phyloP scores from a whole-genome alignment of 2,797 vertebrate genomes.

The Cossypha polioptera region DNA sequence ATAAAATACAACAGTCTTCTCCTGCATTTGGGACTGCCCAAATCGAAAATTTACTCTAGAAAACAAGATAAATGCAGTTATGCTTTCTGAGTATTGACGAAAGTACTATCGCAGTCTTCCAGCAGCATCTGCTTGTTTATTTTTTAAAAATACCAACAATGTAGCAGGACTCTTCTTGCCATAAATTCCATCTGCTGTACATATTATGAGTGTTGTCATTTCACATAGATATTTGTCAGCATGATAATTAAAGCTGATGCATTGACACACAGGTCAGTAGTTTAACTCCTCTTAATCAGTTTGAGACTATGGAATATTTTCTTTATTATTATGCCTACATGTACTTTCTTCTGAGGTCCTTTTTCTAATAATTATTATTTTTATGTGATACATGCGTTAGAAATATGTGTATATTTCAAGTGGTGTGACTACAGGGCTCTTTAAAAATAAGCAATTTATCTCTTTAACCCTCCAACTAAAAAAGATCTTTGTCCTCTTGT shows the following conservation, averaged over 20 bases:
- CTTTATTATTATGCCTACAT: background rate
- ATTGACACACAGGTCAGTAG: background rate
- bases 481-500: background rate
- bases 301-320: background rate
- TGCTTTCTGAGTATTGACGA: background rate
- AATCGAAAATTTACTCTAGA: background rate
- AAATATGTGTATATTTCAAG: background rate
- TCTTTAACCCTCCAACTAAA: background rate
- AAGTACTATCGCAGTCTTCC: background rate
- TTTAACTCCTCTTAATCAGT: background rate
- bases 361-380: background rate
- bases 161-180: background rate
- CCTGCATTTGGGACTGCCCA: background rate
- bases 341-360: background rate
- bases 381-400: background rate
- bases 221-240: background rate
- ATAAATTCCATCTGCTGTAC: slow-evolving; percentile 40
- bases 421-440: background rate
- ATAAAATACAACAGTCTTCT: background rate
- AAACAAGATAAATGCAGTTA: background rate
- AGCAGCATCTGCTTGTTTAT: slow-evolving; percentile 48
- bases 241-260: background rate
- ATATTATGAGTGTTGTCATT: slow-evolving; percentile 7
- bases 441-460: background rate
- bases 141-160: background rate